Evolutionary conservation across 1,140 invertebrate species (phyloP), one percentile per base, ranked within the genome.

Genomic region (Pygmarrhopalites habei): DNA sequence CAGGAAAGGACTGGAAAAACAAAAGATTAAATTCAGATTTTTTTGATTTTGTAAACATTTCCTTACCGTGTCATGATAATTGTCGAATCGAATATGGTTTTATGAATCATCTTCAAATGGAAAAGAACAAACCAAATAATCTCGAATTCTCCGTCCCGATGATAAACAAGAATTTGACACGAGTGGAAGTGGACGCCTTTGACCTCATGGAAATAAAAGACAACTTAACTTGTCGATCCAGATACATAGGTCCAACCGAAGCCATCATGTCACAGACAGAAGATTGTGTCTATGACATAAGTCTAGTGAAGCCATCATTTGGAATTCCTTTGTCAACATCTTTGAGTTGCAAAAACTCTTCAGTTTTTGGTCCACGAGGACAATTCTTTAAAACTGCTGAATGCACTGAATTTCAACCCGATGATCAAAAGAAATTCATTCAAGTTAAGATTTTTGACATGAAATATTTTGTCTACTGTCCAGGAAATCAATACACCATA

Each of bases 281-380:
- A 12, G 62, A 64, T 21, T 64, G 62, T 41, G 46, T 64, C 3
- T 64, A 58, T 52, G 55, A 64, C n/a, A n/a, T n/a, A n/a, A n/a
- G n/a, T n/a, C n/a, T n/a, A n/a, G n/a, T n/a, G n/a, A n/a, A n/a
- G n/a, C n/a, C n/a, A n/a, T n/a, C n/a, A 46, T 46, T 43, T n/a
- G n/a, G 32, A 35, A 7, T 35, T 5, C 32, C 32, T 35, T 15
- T 35, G 32, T 7, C 32, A 15, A 35, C 32, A 35, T 35, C 32
- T 15, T 2, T 47, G 28, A 25, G 1, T 23, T 21, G 23, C 1
- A 21, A 41, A 46, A 19, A 10, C 15, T 12, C 10, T 17, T 15
- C 12, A 51, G 21, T 4, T 5, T 3, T 17, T 32, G 4, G 2
- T 7, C 2, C 7, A 23, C 10, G 47, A 46, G 25, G 28, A 14